These are phyloP conservation scores for Xyliphius kryptos DNA, from an alignment of 2,113 vertebrate genomes.

Conservation along the genomic window DNA sequence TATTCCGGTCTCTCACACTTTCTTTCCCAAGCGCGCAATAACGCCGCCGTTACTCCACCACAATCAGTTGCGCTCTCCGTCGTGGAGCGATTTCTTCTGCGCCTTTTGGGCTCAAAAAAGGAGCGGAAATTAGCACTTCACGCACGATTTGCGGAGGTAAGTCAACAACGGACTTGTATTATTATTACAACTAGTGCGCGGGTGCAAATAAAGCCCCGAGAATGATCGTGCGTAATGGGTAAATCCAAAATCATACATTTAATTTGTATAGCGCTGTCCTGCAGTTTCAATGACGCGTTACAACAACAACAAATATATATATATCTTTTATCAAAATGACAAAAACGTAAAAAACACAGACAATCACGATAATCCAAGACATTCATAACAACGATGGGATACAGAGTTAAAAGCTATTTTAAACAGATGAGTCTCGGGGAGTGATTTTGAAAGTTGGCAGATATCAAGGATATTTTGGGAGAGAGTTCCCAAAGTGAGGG, in stretches of 20 bases:
- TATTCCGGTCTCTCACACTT: neutral
- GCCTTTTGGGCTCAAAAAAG: neutral
- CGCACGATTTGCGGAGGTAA: constrained; percentile 13
- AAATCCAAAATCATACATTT: neutral
- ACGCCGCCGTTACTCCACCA: constrained; percentile 11
- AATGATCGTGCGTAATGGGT: neutral
- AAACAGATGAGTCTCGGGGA: too few species aligned
- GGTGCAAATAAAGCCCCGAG: neutral
- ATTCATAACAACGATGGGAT: too few species aligned
- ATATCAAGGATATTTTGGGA: too few species aligned
- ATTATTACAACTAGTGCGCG: neutral
- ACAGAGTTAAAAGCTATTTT: too few species aligned
- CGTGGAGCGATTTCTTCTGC: neutral
- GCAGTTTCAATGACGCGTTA: too few species aligned
- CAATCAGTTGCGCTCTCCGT: neutral
- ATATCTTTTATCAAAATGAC: too few species aligned
- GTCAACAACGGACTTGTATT: neutral
- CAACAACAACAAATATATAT: too few species aligned
- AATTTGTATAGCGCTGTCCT: too few species aligned
- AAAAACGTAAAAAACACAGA: too few species aligned
- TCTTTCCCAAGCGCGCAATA: constrained; percentile 13
- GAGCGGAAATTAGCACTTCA: neutral
- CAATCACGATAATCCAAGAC: too few species aligned
- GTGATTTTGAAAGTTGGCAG: too few species aligned
- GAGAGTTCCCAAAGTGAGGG: too few species aligned